Evolutionary conservation across 2,113 vertebrate genomes (phyloP).

Genomic region (Riparia riparia): DNA sequence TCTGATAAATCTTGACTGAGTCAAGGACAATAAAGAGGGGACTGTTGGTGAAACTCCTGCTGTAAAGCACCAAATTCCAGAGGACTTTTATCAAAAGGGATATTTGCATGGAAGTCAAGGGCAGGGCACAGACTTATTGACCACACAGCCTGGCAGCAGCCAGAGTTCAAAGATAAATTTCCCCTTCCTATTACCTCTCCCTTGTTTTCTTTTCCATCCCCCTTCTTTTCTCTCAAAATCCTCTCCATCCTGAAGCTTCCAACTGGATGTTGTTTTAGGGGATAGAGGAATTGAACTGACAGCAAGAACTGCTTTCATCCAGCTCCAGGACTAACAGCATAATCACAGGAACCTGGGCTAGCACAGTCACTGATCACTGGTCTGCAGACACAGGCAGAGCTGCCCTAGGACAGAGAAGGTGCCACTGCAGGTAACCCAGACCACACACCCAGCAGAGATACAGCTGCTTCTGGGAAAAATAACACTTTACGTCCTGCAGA

Average conservation of each 20-base stretch:
- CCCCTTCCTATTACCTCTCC: neutral
- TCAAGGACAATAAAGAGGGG: neutral
- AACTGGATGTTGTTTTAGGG: rapidly evolving
- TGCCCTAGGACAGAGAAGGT: neutral
- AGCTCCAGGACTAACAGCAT: neutral
- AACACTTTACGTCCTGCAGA: neutral
- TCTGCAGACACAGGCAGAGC: neutral
- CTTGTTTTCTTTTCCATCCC: neutral
- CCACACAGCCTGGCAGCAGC: neutral
- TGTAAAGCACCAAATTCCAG: neutral
- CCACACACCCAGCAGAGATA: neutral
- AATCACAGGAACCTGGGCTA: neutral
- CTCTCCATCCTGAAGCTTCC: neutral
- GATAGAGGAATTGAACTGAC: neutral
- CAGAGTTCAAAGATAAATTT: neutral
- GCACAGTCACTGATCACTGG: neutral
- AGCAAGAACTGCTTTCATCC: neutral
- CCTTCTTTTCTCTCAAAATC: neutral
- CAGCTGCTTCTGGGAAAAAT: neutral
- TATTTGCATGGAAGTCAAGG: neutral
- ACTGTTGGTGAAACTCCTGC: neutral
- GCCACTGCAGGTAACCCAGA: neutral
- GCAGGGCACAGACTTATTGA: neutral
- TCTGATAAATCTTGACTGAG: neutral
- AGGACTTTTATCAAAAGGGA: neutral